A percentile compares a stretch with the other conserved stretches of the same genome.
phyloP scores from a whole-genome alignment of 2,888 invertebrate genomes.

The Sinelater perroti region DNA sequence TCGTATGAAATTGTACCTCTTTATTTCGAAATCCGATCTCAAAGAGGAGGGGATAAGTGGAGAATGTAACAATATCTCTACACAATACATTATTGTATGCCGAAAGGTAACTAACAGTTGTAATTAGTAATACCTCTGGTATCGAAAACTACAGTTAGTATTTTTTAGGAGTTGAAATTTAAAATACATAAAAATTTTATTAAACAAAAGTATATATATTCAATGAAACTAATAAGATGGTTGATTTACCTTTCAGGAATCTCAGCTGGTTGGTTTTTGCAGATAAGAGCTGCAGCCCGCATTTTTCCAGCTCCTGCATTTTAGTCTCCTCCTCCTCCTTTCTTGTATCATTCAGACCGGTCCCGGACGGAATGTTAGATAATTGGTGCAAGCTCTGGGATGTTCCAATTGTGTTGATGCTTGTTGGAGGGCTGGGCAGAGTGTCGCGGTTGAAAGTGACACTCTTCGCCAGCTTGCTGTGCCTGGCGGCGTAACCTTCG shows the following conservation, averaged over 20 bases:
- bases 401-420: constrained; percentile 50
- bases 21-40: too few species aligned
- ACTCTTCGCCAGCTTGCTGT: constrained; percentile 87
- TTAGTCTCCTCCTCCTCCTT: constrained; percentile 64
- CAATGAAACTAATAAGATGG: too few species aligned
- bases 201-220: too few species aligned
- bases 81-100: too few species aligned
- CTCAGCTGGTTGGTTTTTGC: constrained; percentile 69
- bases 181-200: too few species aligned
- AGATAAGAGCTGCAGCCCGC: constrained; percentile 66
- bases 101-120: too few species aligned
- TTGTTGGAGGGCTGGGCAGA: constrained; percentile 78
- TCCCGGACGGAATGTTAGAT: constrained; percentile 57
- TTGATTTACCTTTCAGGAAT: constrained; percentile 63
- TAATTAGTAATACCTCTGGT: too few species aligned
- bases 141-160: too few species aligned
- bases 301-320: constrained; percentile 66
- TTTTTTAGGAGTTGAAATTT: too few species aligned
- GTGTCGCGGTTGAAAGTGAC: constrained; percentile 89
- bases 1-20: too few species aligned
- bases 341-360: constrained; percentile 50
- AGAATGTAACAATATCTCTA: too few species aligned
- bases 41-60: too few species aligned
- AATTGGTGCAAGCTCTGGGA: constrained; percentile 50
- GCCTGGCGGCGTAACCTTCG: constrained; percentile 88